Evolutionary conservation across 1,140 invertebrate species (phyloP).

Genomic region (Zaprionus kolodkinae): DNA sequence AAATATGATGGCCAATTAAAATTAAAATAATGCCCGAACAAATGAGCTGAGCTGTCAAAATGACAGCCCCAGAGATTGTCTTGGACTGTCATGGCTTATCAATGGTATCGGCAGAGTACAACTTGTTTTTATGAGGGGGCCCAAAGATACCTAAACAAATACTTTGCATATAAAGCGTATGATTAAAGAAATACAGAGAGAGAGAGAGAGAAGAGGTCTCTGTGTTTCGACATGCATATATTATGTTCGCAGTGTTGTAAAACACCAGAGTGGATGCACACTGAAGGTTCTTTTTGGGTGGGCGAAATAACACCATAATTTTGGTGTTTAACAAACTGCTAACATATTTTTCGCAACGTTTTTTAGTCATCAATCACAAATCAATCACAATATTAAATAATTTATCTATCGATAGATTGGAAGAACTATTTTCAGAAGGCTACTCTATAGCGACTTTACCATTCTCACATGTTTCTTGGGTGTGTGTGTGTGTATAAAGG

Average conservation of each 20-base stretch:
- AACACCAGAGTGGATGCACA: constrained; percentile 2
- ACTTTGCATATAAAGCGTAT: constrained; percentile 60
- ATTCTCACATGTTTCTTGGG: constrained; percentile 7
- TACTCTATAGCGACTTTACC: constrained; percentile 10
- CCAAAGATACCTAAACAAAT: constrained; percentile 52
- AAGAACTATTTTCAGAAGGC: constrained; percentile 23
- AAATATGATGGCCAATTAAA: constrained; percentile 66
- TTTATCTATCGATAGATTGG: constrained; percentile 46
- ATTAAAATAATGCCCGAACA: constrained; percentile 65
- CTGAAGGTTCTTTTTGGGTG: not conserved
- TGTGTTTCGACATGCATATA: constrained; percentile 14
- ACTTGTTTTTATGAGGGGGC: constrained; percentile 54
- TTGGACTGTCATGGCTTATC: constrained; percentile 59
- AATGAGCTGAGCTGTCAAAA: constrained; percentile 57
- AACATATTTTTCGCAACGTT: constrained; percentile 62
- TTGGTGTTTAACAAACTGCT: constrained; percentile 45
- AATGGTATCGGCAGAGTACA: constrained; percentile 62
- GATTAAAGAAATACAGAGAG: not conserved
- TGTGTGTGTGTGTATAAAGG: constrained; percentile 28
- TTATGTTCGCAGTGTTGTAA: constrained; percentile 15
- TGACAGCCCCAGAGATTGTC: constrained; percentile 48
- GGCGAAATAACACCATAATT: not conserved
- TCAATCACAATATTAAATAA: not conserved
- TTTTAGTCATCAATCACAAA: constrained; percentile 43
- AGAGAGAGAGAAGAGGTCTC: not conserved